Evolutionary conservation across 2,113 vertebrate species (phyloP).

Genomic region (Grallaria varia): DNA sequence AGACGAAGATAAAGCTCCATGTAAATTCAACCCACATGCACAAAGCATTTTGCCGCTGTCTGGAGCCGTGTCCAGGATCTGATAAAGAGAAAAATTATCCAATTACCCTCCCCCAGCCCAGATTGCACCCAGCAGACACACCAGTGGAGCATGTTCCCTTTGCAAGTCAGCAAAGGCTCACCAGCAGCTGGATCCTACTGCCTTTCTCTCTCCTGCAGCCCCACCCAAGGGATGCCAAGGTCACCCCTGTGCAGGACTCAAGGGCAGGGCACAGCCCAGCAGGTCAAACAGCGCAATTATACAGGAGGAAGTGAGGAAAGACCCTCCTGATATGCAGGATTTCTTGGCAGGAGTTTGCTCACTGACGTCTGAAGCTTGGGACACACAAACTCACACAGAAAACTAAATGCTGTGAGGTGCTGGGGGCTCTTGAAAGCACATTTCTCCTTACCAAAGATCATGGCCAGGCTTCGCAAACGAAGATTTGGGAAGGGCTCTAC

Average conservation of each 20-base stretch:
- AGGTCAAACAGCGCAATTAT: not conserved
- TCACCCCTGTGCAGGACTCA: not conserved
- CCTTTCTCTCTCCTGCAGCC: not conserved
- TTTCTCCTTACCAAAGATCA: not conserved
- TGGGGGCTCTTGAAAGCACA: not conserved
- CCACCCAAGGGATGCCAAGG: slow-evolving; percentile 33
- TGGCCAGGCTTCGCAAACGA: too few relatives aligned
- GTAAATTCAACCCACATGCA: not conserved
- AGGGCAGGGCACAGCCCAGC: slow-evolving; percentile 28
- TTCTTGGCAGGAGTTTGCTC: slow-evolving; percentile 44
- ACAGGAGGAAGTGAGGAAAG: slow-evolving; percentile 6
- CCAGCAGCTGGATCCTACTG: slow-evolving; percentile 25
- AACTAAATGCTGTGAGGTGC: not conserved
- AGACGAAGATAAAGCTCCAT: not conserved
- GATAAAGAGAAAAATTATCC: not conserved
- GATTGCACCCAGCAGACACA: not conserved
- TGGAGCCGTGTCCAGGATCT: not conserved
- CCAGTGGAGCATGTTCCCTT: not conserved
- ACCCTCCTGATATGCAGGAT: not conserved
- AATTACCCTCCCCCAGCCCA: not conserved
- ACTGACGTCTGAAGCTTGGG: not conserved
- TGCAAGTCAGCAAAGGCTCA: not conserved
- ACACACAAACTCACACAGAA: not conserved
- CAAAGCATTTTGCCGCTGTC: not conserved
- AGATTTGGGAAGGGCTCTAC: too few relatives aligned